A percentile compares a stretch with the other conserved stretches of the same genome.
These are phyloP conservation scores for Acanthornis magna DNA, from an alignment of 2,797 vertebrate species.

Conservation along the genomic window DNA sequence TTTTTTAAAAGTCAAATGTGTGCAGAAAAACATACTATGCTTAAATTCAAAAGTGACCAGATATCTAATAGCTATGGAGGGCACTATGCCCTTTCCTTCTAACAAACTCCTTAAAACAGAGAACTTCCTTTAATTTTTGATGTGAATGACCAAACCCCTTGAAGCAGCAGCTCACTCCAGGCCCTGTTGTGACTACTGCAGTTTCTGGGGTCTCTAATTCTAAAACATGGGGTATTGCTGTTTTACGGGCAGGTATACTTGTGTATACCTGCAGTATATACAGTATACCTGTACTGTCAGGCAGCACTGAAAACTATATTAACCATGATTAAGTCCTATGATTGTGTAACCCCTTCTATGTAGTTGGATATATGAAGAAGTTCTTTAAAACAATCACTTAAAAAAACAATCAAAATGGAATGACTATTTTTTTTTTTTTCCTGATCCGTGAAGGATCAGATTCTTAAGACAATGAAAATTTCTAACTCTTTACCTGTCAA, in stretches of 20 bases:
- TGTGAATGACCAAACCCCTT: background rate
- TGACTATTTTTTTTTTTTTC: background rate
- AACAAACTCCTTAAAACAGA: background rate
- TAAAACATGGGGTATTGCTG: background rate
- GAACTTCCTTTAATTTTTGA: background rate
- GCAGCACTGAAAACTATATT: background rate
- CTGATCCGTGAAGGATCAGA: background rate
- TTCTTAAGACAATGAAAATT: background rate
- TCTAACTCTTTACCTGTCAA: background rate
- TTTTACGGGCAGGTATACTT: background rate
- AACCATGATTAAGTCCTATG: background rate
- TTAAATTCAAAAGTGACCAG: background rate
- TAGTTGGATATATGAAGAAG: background rate
- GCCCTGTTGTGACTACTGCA: background rate
- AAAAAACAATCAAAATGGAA: background rate
- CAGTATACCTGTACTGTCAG: background rate
- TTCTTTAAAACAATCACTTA: background rate
- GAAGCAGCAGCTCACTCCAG: background rate
- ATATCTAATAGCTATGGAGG: background rate
- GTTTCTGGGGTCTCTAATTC: background rate
- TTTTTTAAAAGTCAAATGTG: background rate
- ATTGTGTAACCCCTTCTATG: background rate
- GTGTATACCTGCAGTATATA: background rate
- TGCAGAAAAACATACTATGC: background rate
- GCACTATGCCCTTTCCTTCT: background rate